These are phyloP conservation scores for Spisula solida DNA, from an alignment of 2,888 invertebrate species.

Conservation along the genomic window DNA sequence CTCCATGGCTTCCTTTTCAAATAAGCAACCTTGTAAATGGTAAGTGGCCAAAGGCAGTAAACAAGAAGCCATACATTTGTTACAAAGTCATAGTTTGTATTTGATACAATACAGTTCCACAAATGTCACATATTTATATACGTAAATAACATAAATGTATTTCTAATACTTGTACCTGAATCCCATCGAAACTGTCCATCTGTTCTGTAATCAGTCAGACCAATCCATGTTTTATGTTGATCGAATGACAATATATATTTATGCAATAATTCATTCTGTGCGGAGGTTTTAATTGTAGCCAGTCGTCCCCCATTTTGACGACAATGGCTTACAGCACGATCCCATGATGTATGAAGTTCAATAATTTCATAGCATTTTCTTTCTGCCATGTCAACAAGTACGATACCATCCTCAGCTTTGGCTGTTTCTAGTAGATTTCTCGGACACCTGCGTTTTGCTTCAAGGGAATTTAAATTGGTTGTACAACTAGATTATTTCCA, in stretches of 20 bases:
- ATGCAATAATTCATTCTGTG: constrained; percentile 23
- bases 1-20: too few relatives aligned
- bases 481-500: not conserved
- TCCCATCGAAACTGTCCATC: constrained; percentile 44
- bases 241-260: not conserved
- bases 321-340: constrained; percentile 42
- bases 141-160: not conserved
- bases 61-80: too few relatives aligned
- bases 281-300: not conserved
- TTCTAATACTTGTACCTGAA: not conserved
- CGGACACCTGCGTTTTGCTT: constrained; percentile 24
- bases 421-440: not conserved
- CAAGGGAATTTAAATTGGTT: not conserved
- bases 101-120: too few relatives aligned
- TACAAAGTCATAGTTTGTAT: too few relatives aligned
- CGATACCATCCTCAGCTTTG: not conserved
- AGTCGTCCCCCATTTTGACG: constrained; percentile 44
- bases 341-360: constrained; percentile 19
- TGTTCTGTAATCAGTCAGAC: constrained; percentile 20
- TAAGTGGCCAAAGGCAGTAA: too few relatives aligned
- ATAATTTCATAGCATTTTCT: constrained; percentile 26
- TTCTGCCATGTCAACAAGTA: not conserved
- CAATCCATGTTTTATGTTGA: constrained; percentile 39
- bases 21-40: too few relatives aligned
- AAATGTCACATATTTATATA: not conserved